Evolutionary conservation across 2,888 invertebrate genomes (phyloP).

Genomic region (Tridacna crocea): DNA sequence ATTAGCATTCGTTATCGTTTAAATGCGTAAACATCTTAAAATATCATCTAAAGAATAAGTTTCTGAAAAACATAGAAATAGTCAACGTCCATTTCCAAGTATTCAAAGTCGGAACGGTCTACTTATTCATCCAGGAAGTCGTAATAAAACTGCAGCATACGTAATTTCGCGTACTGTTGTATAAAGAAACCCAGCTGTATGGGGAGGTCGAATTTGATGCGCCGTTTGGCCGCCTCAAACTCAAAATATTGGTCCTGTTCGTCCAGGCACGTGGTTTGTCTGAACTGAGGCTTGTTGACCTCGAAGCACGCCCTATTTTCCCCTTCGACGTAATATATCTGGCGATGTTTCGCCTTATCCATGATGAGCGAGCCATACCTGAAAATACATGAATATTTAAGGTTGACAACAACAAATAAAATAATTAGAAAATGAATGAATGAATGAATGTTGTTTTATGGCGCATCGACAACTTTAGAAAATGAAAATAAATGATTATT

Average conservation of each 20-base stretch:
- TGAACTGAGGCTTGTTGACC: constrained; percentile 7
- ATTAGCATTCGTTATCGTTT: not conserved
- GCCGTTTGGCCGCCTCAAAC: constrained; percentile 19
- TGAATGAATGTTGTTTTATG: too few relatives aligned
- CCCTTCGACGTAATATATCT: constrained; percentile 35
- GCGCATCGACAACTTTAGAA: too few relatives aligned
- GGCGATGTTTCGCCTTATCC: constrained; percentile 42
- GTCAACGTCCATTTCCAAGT: constrained; percentile 11
- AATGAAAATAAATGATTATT: too few relatives aligned
- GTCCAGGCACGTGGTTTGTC: constrained; percentile 21
- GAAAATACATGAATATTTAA: too few relatives aligned
- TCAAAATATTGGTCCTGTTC: constrained; percentile 18
- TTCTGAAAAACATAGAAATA: too few relatives aligned
- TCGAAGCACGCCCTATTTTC: constrained; percentile 19
- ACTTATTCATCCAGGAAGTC: constrained; percentile 24
- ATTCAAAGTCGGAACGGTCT: constrained; percentile 20
- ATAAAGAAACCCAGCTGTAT: constrained; percentile 15
- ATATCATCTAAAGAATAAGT: too few relatives aligned
- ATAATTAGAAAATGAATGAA: too few relatives aligned
- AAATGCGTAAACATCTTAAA: too few relatives aligned
- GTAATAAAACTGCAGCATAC: constrained; percentile 26
- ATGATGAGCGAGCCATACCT: constrained; percentile 49
- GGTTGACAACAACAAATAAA: too few relatives aligned
- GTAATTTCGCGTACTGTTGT: constrained; percentile 13
- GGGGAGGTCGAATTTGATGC: constrained; percentile 23